Conservation (phyloP, 2,113 vertebrate genomes). For the Lipotes vexillifer region DNA sequence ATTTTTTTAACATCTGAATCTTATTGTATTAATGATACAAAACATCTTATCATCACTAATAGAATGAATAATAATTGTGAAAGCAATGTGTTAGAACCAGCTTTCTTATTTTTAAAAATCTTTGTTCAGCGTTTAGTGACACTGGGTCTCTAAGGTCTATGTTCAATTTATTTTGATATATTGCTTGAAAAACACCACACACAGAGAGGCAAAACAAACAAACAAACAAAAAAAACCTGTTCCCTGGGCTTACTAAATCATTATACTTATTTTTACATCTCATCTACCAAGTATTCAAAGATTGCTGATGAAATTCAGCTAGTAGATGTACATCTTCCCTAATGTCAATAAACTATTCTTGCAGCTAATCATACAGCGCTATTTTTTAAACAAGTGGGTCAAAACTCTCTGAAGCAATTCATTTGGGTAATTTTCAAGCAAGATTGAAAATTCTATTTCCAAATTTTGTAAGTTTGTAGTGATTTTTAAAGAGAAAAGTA, state of each 20-base stretch:
- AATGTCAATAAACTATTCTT: background rate
- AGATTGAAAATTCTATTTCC: background rate
- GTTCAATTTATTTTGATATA: background rate
- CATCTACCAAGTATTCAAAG: background rate
- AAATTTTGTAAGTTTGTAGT: background rate
- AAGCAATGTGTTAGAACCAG: background rate
- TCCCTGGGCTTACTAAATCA: background rate
- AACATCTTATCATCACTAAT: background rate
- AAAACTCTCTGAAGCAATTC: constrained; percentile 14
- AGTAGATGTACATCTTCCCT: background rate
- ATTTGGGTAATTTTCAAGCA: background rate
- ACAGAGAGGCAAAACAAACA: background rate
- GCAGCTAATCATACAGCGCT: background rate
- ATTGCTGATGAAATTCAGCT: background rate
- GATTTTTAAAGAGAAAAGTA: background rate
- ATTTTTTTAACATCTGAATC: background rate
- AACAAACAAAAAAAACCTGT: background rate
- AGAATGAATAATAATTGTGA: background rate
- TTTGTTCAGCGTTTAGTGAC: background rate
- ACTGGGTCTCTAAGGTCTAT: background rate
- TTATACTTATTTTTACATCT: background rate
- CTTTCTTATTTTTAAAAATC: background rate
- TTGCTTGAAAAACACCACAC: background rate
- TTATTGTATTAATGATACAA: background rate
- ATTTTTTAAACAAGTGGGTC: background rate